A percentile compares a stretch with the other conserved stretches of the same genome.
These are phyloP conservation scores for Tyrophagus putrescentiae DNA, from an alignment of 1,140 invertebrate genomes.

Conservation along the genomic window DNA sequence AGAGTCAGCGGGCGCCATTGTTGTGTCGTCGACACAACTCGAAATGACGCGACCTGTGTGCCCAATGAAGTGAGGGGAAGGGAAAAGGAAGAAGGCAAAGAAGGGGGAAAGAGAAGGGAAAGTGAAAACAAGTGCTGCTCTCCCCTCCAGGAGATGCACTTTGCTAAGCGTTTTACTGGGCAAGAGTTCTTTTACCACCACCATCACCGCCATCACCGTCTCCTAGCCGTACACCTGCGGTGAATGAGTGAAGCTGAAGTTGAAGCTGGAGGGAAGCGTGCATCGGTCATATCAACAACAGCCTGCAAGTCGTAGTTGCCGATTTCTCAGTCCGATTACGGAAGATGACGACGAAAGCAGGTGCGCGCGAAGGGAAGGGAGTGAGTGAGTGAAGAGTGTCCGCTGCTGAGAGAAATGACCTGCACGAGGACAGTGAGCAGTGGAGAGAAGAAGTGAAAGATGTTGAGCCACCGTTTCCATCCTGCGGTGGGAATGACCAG, in stretches of 20 bases:
- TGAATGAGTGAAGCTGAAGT: not conserved
- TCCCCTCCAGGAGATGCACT: no score
- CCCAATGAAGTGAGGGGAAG: not conserved
- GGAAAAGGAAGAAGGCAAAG: not conserved
- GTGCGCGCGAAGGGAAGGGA: not conserved
- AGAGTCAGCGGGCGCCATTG: not conserved
- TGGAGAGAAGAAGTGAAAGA: no score
- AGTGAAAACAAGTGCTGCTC: no score
- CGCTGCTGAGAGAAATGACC: not conserved
- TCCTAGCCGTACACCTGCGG: not conserved
- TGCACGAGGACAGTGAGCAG: not conserved
- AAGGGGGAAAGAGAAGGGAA: not conserved
- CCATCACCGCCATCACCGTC: no score
- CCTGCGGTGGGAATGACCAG: constrained; percentile 8
- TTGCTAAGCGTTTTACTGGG: no score
- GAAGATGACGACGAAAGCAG: constrained; percentile 12
- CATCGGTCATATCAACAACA: not conserved
- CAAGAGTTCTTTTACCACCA: no score
- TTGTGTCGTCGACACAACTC: not conserved
- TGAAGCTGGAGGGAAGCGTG: not conserved
- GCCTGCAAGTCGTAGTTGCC: not conserved
- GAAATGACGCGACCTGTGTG: not conserved
- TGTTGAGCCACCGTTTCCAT: no score
- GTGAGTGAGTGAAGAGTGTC: constrained; percentile 2
- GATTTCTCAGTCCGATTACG: constrained; percentile 15